Conservation (phyloP, 2,888 invertebrate species). For the Dascillus cervinus region DNA sequence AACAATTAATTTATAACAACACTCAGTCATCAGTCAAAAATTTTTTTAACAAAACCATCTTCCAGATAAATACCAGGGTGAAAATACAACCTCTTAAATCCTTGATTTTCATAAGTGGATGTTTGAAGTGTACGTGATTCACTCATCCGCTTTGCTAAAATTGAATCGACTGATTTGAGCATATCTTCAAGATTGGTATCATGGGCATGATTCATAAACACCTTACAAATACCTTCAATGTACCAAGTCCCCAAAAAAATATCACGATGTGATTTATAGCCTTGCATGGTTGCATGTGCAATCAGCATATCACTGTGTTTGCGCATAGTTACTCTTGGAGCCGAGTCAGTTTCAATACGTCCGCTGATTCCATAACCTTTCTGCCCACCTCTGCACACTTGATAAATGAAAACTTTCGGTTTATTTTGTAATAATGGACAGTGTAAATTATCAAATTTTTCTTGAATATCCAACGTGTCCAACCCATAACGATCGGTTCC, state of each 20-base stretch:
- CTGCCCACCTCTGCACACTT: constrained; percentile 49
- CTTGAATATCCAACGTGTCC: constrained; percentile 47
- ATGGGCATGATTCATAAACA: constrained; percentile 57
- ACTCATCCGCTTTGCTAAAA: constrained; percentile 40
- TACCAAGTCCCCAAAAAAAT: constrained; percentile 58
- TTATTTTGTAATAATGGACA: constrained; percentile 50
- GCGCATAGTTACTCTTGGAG: constrained; percentile 21
- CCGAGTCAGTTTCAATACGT: constrained; percentile 18
- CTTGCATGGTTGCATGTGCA: constrained; percentile 54
- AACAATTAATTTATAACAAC: no score
- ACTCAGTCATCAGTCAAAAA: no score
- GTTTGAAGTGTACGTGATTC: constrained; percentile 47
- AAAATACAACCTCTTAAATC: constrained; percentile 56
- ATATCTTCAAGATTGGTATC: constrained; percentile 55
- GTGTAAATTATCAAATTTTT: constrained; percentile 51
- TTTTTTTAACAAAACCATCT: no score
- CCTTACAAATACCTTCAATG: constrained; percentile 56
- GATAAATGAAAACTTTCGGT: constrained; percentile 66
- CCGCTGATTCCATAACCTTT: constrained; percentile 24
- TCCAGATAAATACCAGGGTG: constrained; percentile 56
- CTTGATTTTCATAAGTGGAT: constrained; percentile 50
- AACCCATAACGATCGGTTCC: constrained; percentile 50
- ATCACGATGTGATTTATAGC: constrained; percentile 55
- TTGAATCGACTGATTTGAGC: constrained; percentile 51
- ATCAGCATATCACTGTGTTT: constrained; percentile 52